Conservation (phyloP, 1,140 invertebrate species). For the Calosoma granatense region DNA sequence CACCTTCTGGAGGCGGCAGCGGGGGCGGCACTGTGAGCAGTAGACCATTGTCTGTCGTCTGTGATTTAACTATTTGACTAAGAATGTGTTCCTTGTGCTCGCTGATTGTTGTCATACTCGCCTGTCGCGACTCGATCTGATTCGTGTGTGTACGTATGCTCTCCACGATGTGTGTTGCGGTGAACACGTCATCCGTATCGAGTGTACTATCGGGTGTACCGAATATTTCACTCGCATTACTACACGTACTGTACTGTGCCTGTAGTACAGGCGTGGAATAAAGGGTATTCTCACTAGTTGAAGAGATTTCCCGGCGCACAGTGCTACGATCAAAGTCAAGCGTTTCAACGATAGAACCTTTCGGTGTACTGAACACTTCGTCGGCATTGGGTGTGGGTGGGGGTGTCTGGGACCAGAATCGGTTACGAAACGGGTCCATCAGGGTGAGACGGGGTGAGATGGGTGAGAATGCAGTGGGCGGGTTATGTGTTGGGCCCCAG, state of each 20-base stretch:
- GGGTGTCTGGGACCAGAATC: slow-evolving; percentile 26
- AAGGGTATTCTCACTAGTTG: neutral
- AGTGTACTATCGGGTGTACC: slow-evolving; percentile 5
- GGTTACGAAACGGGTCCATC: slow-evolving; percentile 22
- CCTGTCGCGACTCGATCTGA: neutral
- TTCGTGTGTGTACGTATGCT: neutral
- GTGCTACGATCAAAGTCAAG: neutral
- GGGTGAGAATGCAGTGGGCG: slow-evolving; percentile 23
- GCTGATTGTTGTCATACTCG: neutral
- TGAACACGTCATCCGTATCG: neutral
- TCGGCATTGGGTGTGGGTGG: slow-evolving; percentile 12
- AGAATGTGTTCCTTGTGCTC: neutral
- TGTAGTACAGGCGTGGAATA: neutral
- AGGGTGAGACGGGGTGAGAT: slow-evolving; percentile 24
- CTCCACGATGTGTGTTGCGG: neutral
- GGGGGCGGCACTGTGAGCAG: no score
- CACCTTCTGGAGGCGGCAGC: slow-evolving; percentile 11
- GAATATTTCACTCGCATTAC: slow-evolving; percentile 15
- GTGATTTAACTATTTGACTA: neutral
- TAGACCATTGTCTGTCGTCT: neutral
- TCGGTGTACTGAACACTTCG: slow-evolving; percentile 13
- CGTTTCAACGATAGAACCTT: neutral
- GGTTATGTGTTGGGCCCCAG: slow-evolving; percentile 38
- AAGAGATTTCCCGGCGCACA: neutral
- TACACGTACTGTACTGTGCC: slow-evolving; percentile 10